Percentiles rank a stretch among this genome's conserved stretches.
phyloP scores from a whole-genome alignment of 1,140 invertebrate genomes.

The Helicoverpa zea region DNA sequence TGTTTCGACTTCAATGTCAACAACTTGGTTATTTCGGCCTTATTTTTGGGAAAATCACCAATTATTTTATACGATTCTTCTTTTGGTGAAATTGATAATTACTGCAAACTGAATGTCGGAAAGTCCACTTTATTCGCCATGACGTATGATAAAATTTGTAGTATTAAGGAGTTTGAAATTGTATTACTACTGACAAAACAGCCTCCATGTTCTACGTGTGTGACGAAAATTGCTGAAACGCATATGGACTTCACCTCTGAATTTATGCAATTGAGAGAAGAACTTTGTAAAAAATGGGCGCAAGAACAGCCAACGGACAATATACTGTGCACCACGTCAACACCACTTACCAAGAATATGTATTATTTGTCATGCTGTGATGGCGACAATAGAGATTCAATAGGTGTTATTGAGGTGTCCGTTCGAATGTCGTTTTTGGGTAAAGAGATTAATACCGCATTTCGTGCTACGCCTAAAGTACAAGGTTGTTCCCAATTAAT shows the following conservation, averaged over 20 bases:
- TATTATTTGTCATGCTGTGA: slow-evolving; percentile 76
- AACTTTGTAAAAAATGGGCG: slow-evolving; percentile 77
- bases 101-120: slow-evolving; percentile 75
- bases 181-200: slow-evolving; percentile 73
- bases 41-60: slow-evolving; percentile 77
- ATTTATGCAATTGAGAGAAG: slow-evolving; percentile 70
- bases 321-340: slow-evolving; percentile 79
- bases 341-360: slow-evolving; percentile 75
- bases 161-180: slow-evolving; percentile 75
- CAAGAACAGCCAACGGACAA: slow-evolving; percentile 76
- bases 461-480: slow-evolving; percentile 68
- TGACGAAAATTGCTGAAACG: slow-evolving; percentile 77
- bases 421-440: slow-evolving; percentile 80
- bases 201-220: slow-evolving; percentile 75
- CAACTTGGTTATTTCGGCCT: slow-evolving; percentile 76
- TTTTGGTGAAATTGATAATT: slow-evolving; percentile 74
- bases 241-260: slow-evolving; percentile 76
- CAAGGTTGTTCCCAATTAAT: slow-evolving; percentile 69
- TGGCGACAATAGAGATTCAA: slow-evolving; percentile 69
- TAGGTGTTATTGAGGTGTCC: slow-evolving; percentile 79
- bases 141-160: slow-evolving; percentile 83
- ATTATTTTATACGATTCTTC: slow-evolving; percentile 77
- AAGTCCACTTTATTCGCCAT: slow-evolving; percentile 81
- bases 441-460: slow-evolving; percentile 81
- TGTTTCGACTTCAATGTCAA: slow-evolving; percentile 79